Evolutionary conservation across 1,140 invertebrate genomes (phyloP).

Genomic region (Caenorhabditis remanei): DNA sequence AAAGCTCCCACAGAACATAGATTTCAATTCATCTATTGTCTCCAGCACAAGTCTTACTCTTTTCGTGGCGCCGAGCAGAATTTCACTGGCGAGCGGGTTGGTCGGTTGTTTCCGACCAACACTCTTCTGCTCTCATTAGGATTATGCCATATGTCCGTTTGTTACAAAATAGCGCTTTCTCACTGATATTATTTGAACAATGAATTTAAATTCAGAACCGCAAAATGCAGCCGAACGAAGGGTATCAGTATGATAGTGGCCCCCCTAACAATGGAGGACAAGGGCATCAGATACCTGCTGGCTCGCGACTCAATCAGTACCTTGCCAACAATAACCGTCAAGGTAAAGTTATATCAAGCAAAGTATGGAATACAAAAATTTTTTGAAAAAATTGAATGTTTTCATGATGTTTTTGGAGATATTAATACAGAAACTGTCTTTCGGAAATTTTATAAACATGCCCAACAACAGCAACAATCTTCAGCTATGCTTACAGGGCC

Average conservation of each 20-base stretch:
- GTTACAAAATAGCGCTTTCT: not conserved
- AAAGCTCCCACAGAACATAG: not conserved
- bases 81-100: too few species aligned
- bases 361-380: not conserved
- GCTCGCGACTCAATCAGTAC: constrained; percentile 43
- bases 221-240: constrained; percentile 19
- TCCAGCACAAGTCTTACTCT: not conserved
- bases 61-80: not conserved
- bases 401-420: too few species aligned
- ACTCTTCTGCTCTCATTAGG: not conserved
- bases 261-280: not conserved
- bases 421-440: too few species aligned
- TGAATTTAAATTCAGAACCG: not conserved
- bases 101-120: constrained; percentile 1
- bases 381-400: too few species aligned
- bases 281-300: constrained; percentile 1
- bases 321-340: constrained; percentile 39
- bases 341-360: not conserved
- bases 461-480: not conserved
- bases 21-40: not conserved
- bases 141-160: constrained; percentile 25
- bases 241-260: constrained; percentile 35
- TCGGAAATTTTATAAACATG: not conserved
- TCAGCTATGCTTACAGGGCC: constrained; percentile 7
- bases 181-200: too few species aligned